A percentile compares a stretch with the other conserved stretches of the same genome.
These are phyloP conservation scores for Scaptomyza polygonia DNA, from an alignment of 2,888 invertebrate genomes.

Conservation along the genomic window DNA sequence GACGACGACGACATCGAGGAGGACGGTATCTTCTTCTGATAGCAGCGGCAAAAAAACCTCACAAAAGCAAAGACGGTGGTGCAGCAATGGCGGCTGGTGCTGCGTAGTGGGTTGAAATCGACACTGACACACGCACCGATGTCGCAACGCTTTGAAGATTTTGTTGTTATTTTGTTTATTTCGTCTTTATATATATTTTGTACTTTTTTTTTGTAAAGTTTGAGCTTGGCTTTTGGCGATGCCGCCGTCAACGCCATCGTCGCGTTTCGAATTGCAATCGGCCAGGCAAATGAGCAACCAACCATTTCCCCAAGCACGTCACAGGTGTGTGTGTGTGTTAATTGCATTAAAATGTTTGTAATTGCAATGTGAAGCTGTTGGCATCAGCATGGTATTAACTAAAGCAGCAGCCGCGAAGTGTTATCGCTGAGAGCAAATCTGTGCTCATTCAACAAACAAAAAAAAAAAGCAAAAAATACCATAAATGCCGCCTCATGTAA, in stretches of 20 bases:
- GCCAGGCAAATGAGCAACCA: constrained; percentile 71
- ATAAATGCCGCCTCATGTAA: constrained; percentile 66
- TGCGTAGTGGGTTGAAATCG: constrained; percentile 63
- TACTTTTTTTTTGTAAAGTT: constrained; percentile 31
- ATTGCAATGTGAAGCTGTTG: constrained; percentile 66
- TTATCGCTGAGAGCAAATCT: constrained; percentile 55
- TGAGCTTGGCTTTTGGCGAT: constrained; percentile 59
- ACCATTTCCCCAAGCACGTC: constrained; percentile 19
- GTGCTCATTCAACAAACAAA: constrained; percentile 39
- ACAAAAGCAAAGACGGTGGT: constrained; percentile 37
- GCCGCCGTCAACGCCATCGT: constrained; percentile 54
- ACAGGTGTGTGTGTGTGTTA: constrained; percentile 66
- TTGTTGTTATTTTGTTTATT: constrained; percentile 12
- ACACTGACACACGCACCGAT: constrained; percentile 62
- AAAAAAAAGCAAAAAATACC: constrained; percentile 50
- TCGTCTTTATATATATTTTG: constrained; percentile 1
- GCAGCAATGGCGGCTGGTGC: constrained; percentile 13
- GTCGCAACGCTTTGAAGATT: constrained; percentile 52
- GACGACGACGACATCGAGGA: constrained; percentile 50
- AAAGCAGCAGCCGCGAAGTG: background rate
- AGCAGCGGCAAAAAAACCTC: constrained; percentile 60
- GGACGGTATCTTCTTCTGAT: constrained; percentile 69
- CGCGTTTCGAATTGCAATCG: constrained; percentile 73
- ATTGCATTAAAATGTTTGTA: constrained; percentile 83
- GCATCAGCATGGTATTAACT: constrained; percentile 22